These are phyloP conservation scores for Ditula angustiorana DNA, from an alignment of 2,888 invertebrate genomes.

Conservation along the genomic window DNA sequence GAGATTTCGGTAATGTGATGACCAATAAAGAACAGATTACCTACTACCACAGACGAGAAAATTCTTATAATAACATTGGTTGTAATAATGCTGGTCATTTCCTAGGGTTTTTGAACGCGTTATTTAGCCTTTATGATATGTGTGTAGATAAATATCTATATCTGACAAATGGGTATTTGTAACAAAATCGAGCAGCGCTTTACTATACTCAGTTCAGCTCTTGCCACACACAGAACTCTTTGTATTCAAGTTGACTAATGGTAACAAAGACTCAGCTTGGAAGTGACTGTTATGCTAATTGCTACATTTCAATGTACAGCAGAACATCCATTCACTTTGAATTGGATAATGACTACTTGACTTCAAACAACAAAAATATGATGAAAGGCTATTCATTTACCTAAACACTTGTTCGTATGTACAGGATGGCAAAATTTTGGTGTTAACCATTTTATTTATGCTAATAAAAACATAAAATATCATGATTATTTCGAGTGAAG, in stretches of 20 bases:
- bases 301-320: conserved; percentile 12
- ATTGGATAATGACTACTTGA: conserved; percentile 17
- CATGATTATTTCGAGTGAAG: too few relatives aligned
- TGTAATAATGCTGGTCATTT: too few relatives aligned
- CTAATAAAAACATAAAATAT: too few relatives aligned
- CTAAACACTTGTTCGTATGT: neutral
- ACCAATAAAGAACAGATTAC: too few relatives aligned
- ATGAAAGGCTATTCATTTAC: conserved; percentile 19
- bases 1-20: too few relatives aligned
- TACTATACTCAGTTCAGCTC: neutral
- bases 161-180: neutral
- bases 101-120: too few relatives aligned
- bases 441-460: too few relatives aligned
- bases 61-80: too few relatives aligned
- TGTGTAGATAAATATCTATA: too few relatives aligned
- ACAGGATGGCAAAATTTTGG: neutral
- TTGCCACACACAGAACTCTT: neutral
- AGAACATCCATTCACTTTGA: conserved; percentile 24
- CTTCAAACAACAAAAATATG: conserved; percentile 19
- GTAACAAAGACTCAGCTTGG: neutral
- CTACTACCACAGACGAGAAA: too few relatives aligned
- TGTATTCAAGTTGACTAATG: conserved; percentile 7
- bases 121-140: too few relatives aligned
- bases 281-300: conserved; percentile 31
- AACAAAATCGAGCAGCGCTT: neutral